These are phyloP conservation scores for Euplagia quadripunctaria DNA, from an alignment of 2,888 invertebrate species.

Conservation along the genomic window DNA sequence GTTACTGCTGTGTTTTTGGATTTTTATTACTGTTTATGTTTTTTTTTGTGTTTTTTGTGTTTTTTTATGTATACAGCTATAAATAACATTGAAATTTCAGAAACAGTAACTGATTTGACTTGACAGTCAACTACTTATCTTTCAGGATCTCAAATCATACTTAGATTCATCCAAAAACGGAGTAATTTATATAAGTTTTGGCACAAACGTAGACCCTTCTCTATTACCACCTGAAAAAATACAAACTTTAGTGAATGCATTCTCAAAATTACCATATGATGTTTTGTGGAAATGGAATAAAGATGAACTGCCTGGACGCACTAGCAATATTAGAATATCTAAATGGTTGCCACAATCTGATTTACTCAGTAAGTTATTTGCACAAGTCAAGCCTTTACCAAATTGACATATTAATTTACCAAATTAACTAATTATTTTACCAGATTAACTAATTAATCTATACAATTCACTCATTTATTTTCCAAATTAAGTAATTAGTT, in stretches of 20 bases:
- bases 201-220: conserved; percentile 59
- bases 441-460: not conserved
- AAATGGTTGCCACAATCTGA: conserved; percentile 65
- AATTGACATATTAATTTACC: not conserved
- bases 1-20: no score
- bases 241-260: conserved; percentile 43
- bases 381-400: no score
- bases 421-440: no score
- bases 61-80: no score
- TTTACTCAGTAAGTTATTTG: conserved; percentile 17
- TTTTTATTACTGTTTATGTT: no score
- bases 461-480: no score
- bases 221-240: conserved; percentile 45
- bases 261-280: conserved; percentile 54
- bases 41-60: no score
- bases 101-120: no score
- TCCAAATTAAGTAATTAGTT: no score
- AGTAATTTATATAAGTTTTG: conserved; percentile 67
- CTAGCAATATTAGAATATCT: conserved; percentile 41
- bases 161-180: conserved; percentile 70
- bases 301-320: conserved; percentile 49
- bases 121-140: conserved; percentile 12
- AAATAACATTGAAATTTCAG: no score
- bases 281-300: conserved; percentile 62
- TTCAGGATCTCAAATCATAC: conserved; percentile 67